phyloP scores from a whole-genome alignment of 2,888 invertebrate genomes.

The Tenodera sinensis region DNA sequence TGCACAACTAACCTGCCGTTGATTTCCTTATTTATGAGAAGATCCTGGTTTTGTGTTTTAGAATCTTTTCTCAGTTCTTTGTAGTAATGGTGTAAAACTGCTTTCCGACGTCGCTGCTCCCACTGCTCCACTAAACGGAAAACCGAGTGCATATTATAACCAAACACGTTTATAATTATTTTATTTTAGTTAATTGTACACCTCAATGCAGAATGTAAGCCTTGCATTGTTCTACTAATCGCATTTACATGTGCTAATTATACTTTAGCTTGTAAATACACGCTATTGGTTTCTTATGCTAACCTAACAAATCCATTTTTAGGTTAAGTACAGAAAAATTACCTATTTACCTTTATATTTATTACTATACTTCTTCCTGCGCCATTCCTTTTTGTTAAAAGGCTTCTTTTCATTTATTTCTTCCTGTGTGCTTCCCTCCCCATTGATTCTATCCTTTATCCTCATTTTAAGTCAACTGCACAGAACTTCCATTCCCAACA shows the following conservation, averaged over 20 bases:
- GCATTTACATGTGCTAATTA: too few relatives aligned
- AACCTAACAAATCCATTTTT: too few relatives aligned
- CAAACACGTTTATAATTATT: background rate
- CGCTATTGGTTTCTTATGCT: too few relatives aligned
- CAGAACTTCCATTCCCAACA: too few relatives aligned
- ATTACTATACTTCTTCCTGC: conserved; percentile 65
- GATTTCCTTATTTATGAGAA: background rate
- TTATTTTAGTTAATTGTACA: background rate
- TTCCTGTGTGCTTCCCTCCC: background rate
- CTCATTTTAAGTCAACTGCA: background rate
- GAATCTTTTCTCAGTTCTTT: conserved; percentile 50
- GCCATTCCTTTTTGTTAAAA: conserved; percentile 65
- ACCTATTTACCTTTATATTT: conserved; percentile 54
- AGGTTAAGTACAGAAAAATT: background rate
- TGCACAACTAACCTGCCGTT: background rate
- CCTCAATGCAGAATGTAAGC: too few relatives aligned
- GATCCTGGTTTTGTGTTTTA: background rate
- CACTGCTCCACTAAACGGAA: conserved; percentile 54
- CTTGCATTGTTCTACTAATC: background rate
- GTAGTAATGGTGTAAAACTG: conserved; percentile 53
- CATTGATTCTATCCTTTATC: background rate
- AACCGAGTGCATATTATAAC: background rate
- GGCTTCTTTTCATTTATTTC: conserved; percentile 43
- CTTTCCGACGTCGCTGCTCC: conserved; percentile 61
- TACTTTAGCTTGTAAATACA: too few relatives aligned